Conservation (phyloP, 2,888 invertebrate species). For the Aelia acuminata region DNA sequence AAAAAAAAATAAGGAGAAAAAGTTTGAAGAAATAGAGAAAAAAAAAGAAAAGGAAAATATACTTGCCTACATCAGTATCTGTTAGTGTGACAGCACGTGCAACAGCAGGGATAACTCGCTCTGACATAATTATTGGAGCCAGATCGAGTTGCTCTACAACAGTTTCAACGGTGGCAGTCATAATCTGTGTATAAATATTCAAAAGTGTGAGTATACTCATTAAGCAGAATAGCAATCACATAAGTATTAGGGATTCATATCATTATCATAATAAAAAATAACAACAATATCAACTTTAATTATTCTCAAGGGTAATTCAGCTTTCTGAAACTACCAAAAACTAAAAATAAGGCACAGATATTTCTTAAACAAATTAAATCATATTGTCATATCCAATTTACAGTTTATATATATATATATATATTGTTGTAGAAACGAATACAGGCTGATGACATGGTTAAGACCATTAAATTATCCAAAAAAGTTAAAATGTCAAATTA, state of each 20-base stretch:
- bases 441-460: no score
- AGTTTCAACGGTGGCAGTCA: conserved; percentile 96
- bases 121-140: conserved; percentile 86
- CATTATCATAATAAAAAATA: not conserved
- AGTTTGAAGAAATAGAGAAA: not conserved
- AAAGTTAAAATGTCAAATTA: no score
- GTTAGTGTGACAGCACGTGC: conserved; percentile 90
- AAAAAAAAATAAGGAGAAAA: not conserved
- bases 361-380: not conserved
- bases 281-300: not conserved
- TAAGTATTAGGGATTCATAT: not conserved
- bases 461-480: no score
- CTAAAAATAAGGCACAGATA: no score
- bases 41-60: not conserved
- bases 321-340: not conserved
- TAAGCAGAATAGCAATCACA: not conserved
- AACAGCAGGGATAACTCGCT: conserved; percentile 81
- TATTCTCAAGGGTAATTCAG: not conserved
- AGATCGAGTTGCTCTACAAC: conserved; percentile 92
- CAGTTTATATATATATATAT: no score
- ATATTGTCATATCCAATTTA: no score
- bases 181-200: conserved; percentile 76
- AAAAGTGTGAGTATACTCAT: not conserved
- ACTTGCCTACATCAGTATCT: conserved; percentile 87
- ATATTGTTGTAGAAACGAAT: no score